Conservation (phyloP, 2,113 vertebrate species). For the Rutilus rutilus region DNA sequence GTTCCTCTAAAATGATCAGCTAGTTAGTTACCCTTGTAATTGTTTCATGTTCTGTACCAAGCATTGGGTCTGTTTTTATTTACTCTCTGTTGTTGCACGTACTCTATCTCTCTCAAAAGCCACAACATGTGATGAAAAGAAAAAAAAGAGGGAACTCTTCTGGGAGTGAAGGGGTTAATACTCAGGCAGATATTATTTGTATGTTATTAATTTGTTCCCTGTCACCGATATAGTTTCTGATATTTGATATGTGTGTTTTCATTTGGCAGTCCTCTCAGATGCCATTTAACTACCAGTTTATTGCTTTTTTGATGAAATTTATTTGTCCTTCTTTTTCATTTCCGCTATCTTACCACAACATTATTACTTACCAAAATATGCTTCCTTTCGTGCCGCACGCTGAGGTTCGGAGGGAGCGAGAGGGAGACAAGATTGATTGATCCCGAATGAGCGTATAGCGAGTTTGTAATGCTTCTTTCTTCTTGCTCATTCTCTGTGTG, state of each 20-base stretch:
- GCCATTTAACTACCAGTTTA: conserved; percentile 76
- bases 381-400: conserved; percentile 44
- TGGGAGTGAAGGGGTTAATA: conserved; percentile 30
- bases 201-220: conserved; percentile 82
- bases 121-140: not conserved
- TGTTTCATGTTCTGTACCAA: not conserved
- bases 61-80: not conserved
- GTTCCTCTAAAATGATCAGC: not conserved
- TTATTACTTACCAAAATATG: conserved; percentile 72
- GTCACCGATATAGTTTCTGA: conserved; percentile 68
- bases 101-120: not conserved
- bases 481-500: conserved; percentile 65
- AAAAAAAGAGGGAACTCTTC: not conserved
- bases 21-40: not conserved
- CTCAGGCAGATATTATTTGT: conserved; percentile 50
- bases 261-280: conserved; percentile 74
- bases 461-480: conserved; percentile 65
- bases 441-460: conserved; percentile 72
- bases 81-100: not conserved
- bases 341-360: conserved; percentile 67
- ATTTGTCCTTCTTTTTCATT: conserved; percentile 76
- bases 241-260: conserved; percentile 76
- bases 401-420: conserved; percentile 47
- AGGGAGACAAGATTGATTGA: conserved; percentile 74
- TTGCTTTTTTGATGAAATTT: conserved; percentile 81